phyloP scores from a whole-genome alignment of 2,797 vertebrate species.

The Etheostoma nigrum region DNA sequence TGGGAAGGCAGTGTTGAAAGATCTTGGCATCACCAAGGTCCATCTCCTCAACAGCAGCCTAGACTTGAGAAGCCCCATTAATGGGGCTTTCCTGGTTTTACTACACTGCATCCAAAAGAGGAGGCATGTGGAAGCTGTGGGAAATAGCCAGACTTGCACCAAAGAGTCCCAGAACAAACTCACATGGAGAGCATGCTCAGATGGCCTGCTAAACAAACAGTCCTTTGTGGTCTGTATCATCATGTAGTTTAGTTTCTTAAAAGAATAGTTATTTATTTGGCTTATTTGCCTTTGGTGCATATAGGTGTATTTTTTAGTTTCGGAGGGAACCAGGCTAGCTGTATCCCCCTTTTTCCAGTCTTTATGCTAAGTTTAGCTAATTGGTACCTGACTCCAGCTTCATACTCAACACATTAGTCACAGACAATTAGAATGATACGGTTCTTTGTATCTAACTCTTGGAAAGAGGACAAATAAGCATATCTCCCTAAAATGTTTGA shows the following conservation, averaged over 20 bases:
- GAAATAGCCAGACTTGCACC: conserved; percentile 38
- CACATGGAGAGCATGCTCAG: conserved; percentile 51
- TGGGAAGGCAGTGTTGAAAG: conserved; percentile 70
- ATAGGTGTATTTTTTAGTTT: neutral
- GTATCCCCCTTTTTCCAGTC: neutral
- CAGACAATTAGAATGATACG: too few relatives aligned
- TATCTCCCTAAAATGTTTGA: too few relatives aligned
- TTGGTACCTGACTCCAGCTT: neutral
- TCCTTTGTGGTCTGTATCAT: conserved; percentile 75
- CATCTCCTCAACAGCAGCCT: conserved; percentile 73
- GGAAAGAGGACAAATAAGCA: neutral
- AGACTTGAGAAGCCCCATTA: conserved; percentile 77
- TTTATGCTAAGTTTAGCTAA: conserved; percentile 4
- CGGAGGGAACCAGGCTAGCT: neutral
- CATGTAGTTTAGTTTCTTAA: conserved; percentile 59
- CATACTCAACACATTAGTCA: neutral
- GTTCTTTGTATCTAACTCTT: neutral
- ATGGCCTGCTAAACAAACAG: conserved; percentile 46
- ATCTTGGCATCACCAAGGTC: conserved; percentile 74
- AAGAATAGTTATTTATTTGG: neutral
- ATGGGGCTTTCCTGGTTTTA: conserved; percentile 79
- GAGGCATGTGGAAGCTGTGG: conserved; percentile 61
- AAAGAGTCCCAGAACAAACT: conserved; percentile 50
- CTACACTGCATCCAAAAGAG: conserved; percentile 80
- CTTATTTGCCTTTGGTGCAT: neutral